Percentiles rank a stretch among this genome's conserved stretches.
Conservation (phyloP, 1,140 invertebrate species). For the Diabrotica undecimpunctata region DNA sequence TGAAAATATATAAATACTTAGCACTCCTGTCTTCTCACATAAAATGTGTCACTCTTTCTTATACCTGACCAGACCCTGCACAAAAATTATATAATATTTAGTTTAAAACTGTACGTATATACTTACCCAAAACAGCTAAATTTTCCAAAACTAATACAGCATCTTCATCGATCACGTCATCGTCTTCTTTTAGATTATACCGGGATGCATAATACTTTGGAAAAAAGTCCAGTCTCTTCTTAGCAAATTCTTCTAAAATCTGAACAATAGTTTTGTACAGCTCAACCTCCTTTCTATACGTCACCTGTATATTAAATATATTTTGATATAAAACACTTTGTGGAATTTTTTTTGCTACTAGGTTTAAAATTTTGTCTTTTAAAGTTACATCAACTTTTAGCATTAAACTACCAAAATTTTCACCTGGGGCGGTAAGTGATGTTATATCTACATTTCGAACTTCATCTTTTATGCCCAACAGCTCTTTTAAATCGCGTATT, state of each 20-base stretch:
- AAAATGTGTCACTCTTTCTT: no score
- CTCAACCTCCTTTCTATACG: constrained; percentile 45
- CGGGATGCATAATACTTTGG: constrained; percentile 30
- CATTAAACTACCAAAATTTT: constrained; percentile 59
- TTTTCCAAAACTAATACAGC: constrained; percentile 47
- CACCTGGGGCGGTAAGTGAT: constrained; percentile 53
- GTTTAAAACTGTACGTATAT: no score
- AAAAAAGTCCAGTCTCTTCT: constrained; percentile 24
- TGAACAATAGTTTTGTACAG: constrained; percentile 35
- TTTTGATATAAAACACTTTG: constrained; percentile 39
- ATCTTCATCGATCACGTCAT: constrained; percentile 33
- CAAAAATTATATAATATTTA: no score
- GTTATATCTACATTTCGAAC: constrained; percentile 16
- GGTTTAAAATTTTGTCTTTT: constrained; percentile 31
- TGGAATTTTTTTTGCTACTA: constrained; percentile 49
- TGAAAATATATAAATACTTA: no score
- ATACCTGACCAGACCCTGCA: no score
- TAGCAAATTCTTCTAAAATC: constrained; percentile 31
- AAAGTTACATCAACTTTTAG: constrained; percentile 43
- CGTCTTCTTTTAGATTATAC: constrained; percentile 24
- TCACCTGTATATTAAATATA: constrained; percentile 45
- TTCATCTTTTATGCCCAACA: background rate
- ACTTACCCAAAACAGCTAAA: constrained; percentile 45
- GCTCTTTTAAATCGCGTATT: background rate
- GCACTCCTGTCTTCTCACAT: no score